Evolutionary conservation across 2,888 invertebrate species (phyloP).

Genomic region (Entomobrya proxima): DNA sequence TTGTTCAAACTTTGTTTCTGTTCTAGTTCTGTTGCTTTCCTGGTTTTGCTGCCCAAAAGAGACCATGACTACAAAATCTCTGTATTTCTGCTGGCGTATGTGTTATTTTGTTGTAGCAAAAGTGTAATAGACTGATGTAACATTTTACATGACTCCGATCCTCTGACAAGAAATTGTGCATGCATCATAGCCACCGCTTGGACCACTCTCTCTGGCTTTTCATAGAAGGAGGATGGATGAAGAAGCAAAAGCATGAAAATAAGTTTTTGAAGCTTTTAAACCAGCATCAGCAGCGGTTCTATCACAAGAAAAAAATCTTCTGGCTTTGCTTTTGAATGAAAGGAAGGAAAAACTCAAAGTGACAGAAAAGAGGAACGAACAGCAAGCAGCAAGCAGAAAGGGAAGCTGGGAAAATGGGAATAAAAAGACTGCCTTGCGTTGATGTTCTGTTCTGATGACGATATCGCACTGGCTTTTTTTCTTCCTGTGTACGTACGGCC

Average conservation of each 20-base stretch:
- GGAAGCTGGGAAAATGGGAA: not conserved
- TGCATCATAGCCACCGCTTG: not conserved
- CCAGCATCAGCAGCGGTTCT: too few relatives aligned
- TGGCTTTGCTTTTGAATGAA: not conserved
- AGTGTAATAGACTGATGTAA: not conserved
- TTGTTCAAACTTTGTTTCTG: not conserved
- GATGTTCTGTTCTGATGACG: too few relatives aligned
- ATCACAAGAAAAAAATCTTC: not conserved
- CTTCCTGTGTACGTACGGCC: too few relatives aligned
- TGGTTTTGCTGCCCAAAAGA: not conserved
- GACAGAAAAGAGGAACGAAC: slow-evolving; percentile 16
- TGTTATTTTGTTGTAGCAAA: not conserved
- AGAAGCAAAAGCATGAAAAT: slow-evolving; percentile 26
- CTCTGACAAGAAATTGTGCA: not conserved
- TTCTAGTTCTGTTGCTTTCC: not conserved
- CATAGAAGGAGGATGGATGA: not conserved
- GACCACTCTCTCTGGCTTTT: not conserved
- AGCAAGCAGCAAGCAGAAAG: not conserved
- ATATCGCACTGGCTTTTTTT: too few relatives aligned
- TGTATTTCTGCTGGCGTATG: not conserved
- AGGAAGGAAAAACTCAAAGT: slow-evolving; percentile 37
- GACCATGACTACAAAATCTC: too few relatives aligned
- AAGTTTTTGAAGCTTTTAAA: not conserved
- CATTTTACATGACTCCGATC: not conserved
- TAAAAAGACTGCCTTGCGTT: too few relatives aligned